Conservation (phyloP, 2,888 invertebrate species). For the Pachycephus smyrnensis region DNA sequence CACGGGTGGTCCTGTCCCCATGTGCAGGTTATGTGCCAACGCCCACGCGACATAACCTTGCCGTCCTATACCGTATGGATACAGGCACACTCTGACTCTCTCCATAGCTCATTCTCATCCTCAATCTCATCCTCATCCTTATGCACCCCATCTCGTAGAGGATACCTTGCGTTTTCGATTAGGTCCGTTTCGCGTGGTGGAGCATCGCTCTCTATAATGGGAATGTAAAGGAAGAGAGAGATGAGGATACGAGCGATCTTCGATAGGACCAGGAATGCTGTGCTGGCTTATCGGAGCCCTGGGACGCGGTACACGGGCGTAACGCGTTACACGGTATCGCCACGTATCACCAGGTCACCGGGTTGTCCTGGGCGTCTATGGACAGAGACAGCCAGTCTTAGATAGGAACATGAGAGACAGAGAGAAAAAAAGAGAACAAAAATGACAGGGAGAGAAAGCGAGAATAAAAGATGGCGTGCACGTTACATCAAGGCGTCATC, state of each 20-base stretch:
- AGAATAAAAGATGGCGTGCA: slow-evolving; percentile 1
- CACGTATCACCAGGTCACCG: slow-evolving; percentile 35
- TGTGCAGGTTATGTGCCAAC: slow-evolving; percentile 46
- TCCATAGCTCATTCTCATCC: neutral
- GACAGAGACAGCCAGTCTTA: slow-evolving; percentile 18
- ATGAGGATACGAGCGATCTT: slow-evolving; percentile 14
- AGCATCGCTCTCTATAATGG: neutral
- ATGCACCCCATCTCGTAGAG: neutral
- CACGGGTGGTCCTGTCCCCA: slow-evolving; percentile 47
- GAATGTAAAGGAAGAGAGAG: neutral
- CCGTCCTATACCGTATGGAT: slow-evolving; percentile 17
- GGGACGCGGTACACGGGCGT: slow-evolving; percentile 47
- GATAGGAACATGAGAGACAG: slow-evolving; percentile 13
- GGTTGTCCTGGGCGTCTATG: slow-evolving; percentile 13
- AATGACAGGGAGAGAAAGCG: neutral
- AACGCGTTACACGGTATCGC: slow-evolving; percentile 40
- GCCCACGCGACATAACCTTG: slow-evolving; percentile 35
- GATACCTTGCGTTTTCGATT: neutral
- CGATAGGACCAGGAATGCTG: slow-evolving; percentile 37
- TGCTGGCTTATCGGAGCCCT: slow-evolving; percentile 45
- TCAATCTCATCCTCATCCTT: neutral
- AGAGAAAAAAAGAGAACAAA: slow-evolving; percentile 13
- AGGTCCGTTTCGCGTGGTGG: neutral
- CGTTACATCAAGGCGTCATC: neutral
- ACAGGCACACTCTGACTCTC: slow-evolving; percentile 2